These are phyloP conservation scores for Onychorhynchus coronatus DNA, from an alignment of 2,113 vertebrate genomes.

Conservation along the genomic window DNA sequence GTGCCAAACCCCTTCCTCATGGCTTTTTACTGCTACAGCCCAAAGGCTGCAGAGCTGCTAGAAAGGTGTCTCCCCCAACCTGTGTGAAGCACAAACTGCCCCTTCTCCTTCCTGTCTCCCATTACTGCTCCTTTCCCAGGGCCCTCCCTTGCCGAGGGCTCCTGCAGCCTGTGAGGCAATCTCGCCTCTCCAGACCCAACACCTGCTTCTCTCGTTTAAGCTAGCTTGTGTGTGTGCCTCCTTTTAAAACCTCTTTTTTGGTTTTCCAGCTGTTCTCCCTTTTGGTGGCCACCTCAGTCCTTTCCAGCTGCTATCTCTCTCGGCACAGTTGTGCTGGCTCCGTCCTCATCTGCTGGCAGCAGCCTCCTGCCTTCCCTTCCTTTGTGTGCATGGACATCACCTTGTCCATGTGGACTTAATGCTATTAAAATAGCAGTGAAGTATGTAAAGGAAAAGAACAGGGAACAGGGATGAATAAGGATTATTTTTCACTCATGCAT, in stretches of 20 bases:
- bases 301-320: neutral
- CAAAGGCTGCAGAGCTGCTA: neutral
- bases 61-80: accelerated
- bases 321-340: neutral
- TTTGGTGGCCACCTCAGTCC: neutral
- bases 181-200: neutral
- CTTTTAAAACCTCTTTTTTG: neutral
- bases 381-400: neutral
- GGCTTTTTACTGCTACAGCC: neutral
- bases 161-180: accelerated
- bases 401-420: neutral
- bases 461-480: neutral
- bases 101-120: neutral
- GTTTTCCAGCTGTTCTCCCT: neutral
- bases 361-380: neutral
- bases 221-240: neutral
- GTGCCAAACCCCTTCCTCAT: neutral
- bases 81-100: neutral
- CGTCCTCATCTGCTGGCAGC: neutral
- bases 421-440: neutral
- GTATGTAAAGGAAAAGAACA: neutral
- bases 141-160: neutral
- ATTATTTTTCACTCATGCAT: neutral
- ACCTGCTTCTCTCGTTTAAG: neutral
- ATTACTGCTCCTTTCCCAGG: accelerated